These are phyloP conservation scores for Lepus europaeus DNA, from an alignment of 2,113 vertebrate genomes.

Conservation along the genomic window DNA sequence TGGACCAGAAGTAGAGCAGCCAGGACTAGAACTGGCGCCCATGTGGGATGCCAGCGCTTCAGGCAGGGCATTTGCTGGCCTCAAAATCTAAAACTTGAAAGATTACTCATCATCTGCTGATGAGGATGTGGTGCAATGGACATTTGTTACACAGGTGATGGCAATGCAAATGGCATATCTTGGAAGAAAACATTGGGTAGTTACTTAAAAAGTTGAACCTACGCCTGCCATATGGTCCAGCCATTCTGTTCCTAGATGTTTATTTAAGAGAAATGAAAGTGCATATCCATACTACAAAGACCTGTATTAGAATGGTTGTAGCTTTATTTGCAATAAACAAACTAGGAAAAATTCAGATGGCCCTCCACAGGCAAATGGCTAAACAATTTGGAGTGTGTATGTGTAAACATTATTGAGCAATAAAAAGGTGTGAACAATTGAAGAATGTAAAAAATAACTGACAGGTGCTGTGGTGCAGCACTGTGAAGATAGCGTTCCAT, in stretches of 20 bases:
- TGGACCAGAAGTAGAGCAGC: too few relatives aligned
- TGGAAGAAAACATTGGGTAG: background rate
- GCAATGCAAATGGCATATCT: background rate
- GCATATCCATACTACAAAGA: background rate
- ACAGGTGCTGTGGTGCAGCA: too few relatives aligned
- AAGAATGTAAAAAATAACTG: background rate
- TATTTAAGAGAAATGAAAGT: background rate
- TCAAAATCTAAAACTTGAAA: background rate
- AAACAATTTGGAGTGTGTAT: background rate
- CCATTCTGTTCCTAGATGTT: background rate
- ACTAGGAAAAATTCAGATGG: background rate
- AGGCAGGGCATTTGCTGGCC: too few relatives aligned
- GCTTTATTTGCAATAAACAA: conserved; percentile 1
- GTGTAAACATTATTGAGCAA: background rate
- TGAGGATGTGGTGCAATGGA: background rate
- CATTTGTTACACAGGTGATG: background rate
- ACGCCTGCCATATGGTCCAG: background rate
- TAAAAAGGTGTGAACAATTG: background rate
- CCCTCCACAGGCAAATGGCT: background rate
- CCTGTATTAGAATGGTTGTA: background rate
- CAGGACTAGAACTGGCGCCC: too few relatives aligned
- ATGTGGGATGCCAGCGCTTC: too few relatives aligned
- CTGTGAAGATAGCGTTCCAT: too few relatives aligned
- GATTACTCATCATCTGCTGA: background rate
- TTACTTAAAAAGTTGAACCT: conserved; percentile 7